phyloP scores from a whole-genome alignment of 1,140 invertebrate species.

The Sycobia sp. region DNA sequence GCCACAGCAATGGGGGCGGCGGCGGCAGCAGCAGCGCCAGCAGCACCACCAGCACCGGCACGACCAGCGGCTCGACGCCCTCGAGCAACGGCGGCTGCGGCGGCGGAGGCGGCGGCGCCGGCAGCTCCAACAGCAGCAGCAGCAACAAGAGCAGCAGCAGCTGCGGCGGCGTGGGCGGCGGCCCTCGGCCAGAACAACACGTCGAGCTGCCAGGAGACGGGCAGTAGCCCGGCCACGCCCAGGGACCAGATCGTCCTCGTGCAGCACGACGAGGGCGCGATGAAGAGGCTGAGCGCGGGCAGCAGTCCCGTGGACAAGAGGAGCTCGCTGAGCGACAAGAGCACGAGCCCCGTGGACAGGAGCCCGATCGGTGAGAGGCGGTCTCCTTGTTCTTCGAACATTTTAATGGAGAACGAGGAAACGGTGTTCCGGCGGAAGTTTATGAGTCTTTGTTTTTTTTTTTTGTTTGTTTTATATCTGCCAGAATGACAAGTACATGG shows the following conservation, averaged over 20 bases:
- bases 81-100: conserved; percentile 36
- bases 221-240: neutral
- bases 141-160: conserved; percentile 41
- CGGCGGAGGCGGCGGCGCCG: conserved; percentile 36
- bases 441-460: too few species aligned
- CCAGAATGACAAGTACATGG: too few species aligned
- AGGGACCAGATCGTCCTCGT: neutral
- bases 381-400: too few species aligned
- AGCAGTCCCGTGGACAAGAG: conserved; percentile 58
- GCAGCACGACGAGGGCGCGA: conserved; percentile 10
- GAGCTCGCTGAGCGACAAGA: conserved; percentile 57
- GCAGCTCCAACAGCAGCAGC: conserved; percentile 36
- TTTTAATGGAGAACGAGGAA: too few species aligned
- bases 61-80: conserved; percentile 32
- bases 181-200: conserved; percentile 6
- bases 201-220: neutral
- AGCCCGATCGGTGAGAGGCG: conserved; percentile 49
- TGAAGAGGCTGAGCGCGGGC: conserved; percentile 52
- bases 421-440: too few species aligned
- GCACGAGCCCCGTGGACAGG: conserved; percentile 56
- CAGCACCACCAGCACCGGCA: conserved; percentile 39
- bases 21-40: conserved; percentile 40
- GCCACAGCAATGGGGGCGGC: conserved; percentile 30
- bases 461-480: too few species aligned
- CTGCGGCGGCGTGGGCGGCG: conserved; percentile 31